Evolutionary conservation across 2,888 invertebrate species (phyloP), one percentile per base, ranked within the genome.

Genomic region (Leucozona laternaria): DNA sequence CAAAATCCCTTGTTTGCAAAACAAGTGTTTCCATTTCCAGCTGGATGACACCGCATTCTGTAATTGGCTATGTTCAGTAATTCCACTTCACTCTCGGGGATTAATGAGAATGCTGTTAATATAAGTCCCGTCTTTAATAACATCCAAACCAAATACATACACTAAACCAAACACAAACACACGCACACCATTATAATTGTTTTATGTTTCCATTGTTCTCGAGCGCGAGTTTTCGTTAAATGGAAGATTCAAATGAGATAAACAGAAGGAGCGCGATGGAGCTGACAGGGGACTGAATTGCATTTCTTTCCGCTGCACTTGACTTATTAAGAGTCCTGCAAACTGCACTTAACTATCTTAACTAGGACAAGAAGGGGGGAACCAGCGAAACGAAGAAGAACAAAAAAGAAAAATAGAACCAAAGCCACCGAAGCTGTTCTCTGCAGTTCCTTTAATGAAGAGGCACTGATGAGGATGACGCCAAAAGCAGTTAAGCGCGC

Each of bases 311-410:
- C 68, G n/a, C 58, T 79, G 53, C 76, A 84, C 79, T 84, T 84
- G 79, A 84, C 84, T 84, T 76, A 84, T 84, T 64, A 79, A 84
- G 84, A 71, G 75, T 75, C 75, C 84, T 72, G 66, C 75, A 72
- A 66, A 75, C 58, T 84, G 75, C 64, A 76, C 84, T 84, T 71
- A 76, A 76, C 84, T 66, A 71, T 58, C 58, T 58, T 70, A 58
- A 71, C 45, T 76, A 48, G 62, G 37, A 37, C 55, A 68, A 40
- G 53, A 2, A n/a, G n/a, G 3, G 50, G 25, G 50, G 13, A 22
- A 58, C 2, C 31, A 53, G 25, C 25, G 3, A 22, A 37, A 58
- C 7, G 13, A 37, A 25, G 22, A 31, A 53, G 4, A 28, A 28
- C 2, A 25, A 28, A 45, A 45, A 10, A 15, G 25, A 25, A 43